Evolutionary conservation across 2,797 vertebrate species (phyloP), one percentile per base, ranked within the genome.

Genomic region (Neoniphon sammara): DNA sequence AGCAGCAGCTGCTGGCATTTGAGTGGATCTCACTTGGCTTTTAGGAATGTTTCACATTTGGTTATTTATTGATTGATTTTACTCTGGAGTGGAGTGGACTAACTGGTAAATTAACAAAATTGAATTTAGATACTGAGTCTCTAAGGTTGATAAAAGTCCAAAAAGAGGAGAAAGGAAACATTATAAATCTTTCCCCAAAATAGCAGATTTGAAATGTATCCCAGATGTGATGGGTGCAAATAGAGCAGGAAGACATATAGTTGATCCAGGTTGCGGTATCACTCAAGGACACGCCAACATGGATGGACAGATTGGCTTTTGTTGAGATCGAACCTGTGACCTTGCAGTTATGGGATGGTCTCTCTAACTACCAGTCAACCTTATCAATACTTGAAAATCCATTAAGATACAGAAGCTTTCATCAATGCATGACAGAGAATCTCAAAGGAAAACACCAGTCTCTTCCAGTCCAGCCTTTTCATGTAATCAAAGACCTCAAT

Each of bases 351-450:
- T 53, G 52, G 21, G 11, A 5, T 53, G 52, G 10, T 53, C 2
- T 21, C 52, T 53, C 52, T 25, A 10, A 25, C 52, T 21, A 25
- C 21, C 52, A 21, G 21, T 21, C 52, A 53, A 21, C 52, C 21
- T 25, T 53, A 25, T 53, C 50, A 53, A 25, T 23, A 53, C 21
- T 47, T 1, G 1, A 53, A 14, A 7, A 53, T 23, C 34, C 34
- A 59, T 5, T 10, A 34, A 59, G 30, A 59, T 20, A 11, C 57
- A 59, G n/a, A 61, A 4, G 36, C 44, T 61, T 64, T 64, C 36
- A 44, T 20, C 23, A 50, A 25, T 67, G 12, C 20, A 21, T 39
- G n/a, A 6, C 21, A 17, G 42, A 39, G 9, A 6, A 36, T 30
- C 17, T 42, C 21, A 53, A 12, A 25, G 20, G 14, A 30, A 56